These are phyloP conservation scores for Psettodes erumei DNA, from an alignment of 2,113 vertebrate genomes.

Conservation along the genomic window DNA sequence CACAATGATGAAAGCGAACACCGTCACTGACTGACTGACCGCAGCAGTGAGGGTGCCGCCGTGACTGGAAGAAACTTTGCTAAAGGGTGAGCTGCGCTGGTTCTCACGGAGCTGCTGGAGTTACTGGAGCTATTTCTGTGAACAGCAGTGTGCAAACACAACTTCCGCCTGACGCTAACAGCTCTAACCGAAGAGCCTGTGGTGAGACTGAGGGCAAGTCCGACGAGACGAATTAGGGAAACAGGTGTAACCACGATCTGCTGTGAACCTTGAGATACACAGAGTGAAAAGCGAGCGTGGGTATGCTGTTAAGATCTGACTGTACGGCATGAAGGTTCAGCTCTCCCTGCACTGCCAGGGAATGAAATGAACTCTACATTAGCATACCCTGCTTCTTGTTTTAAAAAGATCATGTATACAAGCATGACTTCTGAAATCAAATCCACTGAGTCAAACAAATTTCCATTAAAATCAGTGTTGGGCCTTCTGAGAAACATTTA, in stretches of 20 bases:
- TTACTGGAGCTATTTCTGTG: conserved; percentile 60
- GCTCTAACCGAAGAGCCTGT: neutral
- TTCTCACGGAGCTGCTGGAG: conserved; percentile 35
- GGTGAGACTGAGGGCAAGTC: neutral
- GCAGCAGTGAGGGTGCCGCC: conserved; percentile 28
- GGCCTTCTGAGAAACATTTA: neutral
- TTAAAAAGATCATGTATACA: neutral
- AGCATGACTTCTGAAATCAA: neutral
- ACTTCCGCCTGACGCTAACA: neutral
- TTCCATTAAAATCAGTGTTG: neutral
- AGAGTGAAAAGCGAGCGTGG: neutral
- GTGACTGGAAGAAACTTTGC: conserved; percentile 25
- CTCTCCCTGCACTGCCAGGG: neutral
- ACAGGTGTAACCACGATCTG: conserved; percentile 9
- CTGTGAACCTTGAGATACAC: neutral
- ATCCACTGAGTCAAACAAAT: neutral
- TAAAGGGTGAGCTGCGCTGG: conserved; percentile 22
- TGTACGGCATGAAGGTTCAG: neutral
- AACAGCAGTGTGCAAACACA: conserved; percentile 12
- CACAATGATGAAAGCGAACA: conserved; percentile 57
- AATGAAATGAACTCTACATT: neutral
- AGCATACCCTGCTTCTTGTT: neutral
- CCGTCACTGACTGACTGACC: conserved; percentile 44
- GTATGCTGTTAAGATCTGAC: neutral
- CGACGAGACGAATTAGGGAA: neutral